Evolutionary conservation across 2,888 invertebrate genomes (phyloP).

Genomic region (Stictocephala bisonia): DNA sequence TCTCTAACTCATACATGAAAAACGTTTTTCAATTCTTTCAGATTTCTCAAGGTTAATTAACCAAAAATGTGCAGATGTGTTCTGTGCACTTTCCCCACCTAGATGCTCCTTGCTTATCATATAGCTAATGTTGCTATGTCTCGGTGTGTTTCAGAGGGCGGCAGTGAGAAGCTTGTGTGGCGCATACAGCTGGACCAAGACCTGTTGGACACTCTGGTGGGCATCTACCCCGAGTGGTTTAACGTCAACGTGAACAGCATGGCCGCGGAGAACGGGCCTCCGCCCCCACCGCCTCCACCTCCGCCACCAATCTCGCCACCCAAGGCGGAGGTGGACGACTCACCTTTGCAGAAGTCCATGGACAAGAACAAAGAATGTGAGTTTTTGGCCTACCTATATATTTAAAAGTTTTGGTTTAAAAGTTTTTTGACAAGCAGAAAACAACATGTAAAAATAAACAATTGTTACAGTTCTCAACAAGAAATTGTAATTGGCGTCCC

Average conservation of each 20-base stretch:
- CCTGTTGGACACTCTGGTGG: conserved; percentile 90
- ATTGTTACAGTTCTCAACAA: no score
- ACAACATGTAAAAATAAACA: no score
- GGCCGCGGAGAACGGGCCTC: conserved; percentile 60
- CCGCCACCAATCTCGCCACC: conserved; percentile 77
- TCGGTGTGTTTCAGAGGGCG: background rate
- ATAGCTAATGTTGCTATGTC: background rate
- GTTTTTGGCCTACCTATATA: no score
- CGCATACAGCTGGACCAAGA: conserved; percentile 93
- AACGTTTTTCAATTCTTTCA: no score
- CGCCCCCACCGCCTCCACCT: conserved; percentile 61
- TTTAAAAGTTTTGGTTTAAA: no score
- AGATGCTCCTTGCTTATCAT: no score
- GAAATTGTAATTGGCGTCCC: no score
- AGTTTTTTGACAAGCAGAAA: no score
- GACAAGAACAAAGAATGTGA: conserved; percentile 98
- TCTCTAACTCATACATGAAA: no score
- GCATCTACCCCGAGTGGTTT: conserved; percentile 95
- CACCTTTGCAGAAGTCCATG: conserved; percentile 92
- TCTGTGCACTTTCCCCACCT: no score
- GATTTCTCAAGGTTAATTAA: no score
- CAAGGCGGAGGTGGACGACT: conserved; percentile 93
- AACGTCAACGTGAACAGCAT: conserved; percentile 60
- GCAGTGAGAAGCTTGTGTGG: conserved; percentile 73
- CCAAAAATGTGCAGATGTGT: no score